phyloP scores from a whole-genome alignment of 2,797 vertebrate genomes.

The Darevskia mixta region DNA sequence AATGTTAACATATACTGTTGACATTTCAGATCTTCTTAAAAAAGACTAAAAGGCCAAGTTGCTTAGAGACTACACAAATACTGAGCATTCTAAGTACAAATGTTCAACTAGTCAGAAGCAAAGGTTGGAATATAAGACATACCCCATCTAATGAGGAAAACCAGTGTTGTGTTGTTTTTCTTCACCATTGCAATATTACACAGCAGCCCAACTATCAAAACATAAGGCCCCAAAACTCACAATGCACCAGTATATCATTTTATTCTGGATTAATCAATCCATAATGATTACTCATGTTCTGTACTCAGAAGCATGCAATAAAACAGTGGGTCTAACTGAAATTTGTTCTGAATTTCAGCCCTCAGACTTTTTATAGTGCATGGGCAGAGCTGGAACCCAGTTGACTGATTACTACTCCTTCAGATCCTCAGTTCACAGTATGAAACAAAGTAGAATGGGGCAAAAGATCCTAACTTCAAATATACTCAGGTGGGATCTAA shows the following conservation, averaged over 20 bases:
- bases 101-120: slow-evolving; percentile 2
- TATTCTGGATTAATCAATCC: not conserved
- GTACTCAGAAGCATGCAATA: not conserved
- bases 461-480: not conserved
- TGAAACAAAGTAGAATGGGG: not conserved
- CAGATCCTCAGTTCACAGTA: not conserved
- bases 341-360: not conserved
- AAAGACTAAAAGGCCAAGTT: slow-evolving; percentile 18
- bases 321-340: not conserved
- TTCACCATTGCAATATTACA: not conserved
- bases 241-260: not conserved
- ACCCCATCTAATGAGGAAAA: not conserved
- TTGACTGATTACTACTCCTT: not conserved
- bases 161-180: not conserved
- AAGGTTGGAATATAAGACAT: slow-evolving; percentile 8
- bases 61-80: slow-evolving; percentile 17
- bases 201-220: not conserved
- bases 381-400: not conserved
- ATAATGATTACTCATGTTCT: not conserved
- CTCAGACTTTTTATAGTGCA: not conserved
- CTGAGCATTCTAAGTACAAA: slow-evolving; percentile 1
- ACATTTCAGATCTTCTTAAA: slow-evolving; percentile 15
- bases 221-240: not conserved
- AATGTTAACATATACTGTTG: slow-evolving; percentile 20
- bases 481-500: not conserved